These are phyloP conservation scores for Ylistrum balloti DNA, from an alignment of 1,140 invertebrate species.

Conservation along the genomic window DNA sequence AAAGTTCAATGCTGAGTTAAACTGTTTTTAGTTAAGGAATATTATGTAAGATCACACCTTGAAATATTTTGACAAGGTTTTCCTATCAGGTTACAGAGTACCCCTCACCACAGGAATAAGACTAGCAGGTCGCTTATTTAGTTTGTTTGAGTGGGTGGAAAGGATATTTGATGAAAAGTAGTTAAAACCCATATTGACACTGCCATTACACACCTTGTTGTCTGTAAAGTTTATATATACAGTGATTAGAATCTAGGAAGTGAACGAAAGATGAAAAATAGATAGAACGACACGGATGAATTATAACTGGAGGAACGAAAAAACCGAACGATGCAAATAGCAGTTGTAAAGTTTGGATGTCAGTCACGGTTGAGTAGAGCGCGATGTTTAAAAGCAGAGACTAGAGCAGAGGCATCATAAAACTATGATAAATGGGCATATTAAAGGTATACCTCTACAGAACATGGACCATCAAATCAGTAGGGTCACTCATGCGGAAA, in stretches of 20 bases:
- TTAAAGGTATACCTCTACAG: not conserved
- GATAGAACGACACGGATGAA: not conserved
- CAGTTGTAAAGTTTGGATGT: constrained; percentile 34
- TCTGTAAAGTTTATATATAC: not conserved
- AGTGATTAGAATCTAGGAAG: not conserved
- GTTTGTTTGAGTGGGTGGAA: too few relatives aligned
- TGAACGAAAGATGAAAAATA: constrained; percentile 26
- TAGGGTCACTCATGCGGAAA: not conserved
- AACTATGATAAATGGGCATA: constrained; percentile 26
- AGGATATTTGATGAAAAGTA: too few relatives aligned
- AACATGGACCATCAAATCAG: not conserved
- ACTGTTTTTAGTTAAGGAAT: too few relatives aligned
- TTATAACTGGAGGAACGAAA: not conserved
- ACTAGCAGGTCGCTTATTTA: too few relatives aligned
- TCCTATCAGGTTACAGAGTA: too few relatives aligned
- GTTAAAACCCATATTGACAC: too few relatives aligned
- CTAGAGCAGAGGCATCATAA: not conserved
- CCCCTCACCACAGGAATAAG: too few relatives aligned
- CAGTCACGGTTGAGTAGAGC: not conserved
- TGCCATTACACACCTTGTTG: too few relatives aligned
- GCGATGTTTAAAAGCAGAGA: not conserved
- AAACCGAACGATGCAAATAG: constrained; percentile 25
- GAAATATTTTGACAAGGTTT: too few relatives aligned
- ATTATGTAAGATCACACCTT: too few relatives aligned
- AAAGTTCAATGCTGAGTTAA: too few relatives aligned